A percentile compares a stretch with the other conserved stretches of the same genome.
phyloP scores from a whole-genome alignment of 2,888 invertebrate genomes.

The Sussaba pulchella region DNA sequence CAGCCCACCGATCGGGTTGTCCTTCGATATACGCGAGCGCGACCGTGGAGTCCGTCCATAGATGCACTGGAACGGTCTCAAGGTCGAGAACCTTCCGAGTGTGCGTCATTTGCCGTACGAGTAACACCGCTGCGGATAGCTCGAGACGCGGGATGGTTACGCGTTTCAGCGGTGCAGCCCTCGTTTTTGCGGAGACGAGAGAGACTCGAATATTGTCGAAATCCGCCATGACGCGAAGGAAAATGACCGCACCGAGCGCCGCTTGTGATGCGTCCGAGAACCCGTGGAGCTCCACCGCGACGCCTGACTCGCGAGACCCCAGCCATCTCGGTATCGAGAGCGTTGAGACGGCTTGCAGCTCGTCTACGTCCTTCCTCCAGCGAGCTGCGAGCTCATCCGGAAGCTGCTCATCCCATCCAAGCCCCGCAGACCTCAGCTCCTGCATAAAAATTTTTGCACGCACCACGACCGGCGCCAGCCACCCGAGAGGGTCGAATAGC shows the following conservation, averaged over 20 bases:
- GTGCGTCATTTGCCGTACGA: not conserved
- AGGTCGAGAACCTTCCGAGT: not conserved
- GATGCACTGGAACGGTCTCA: not conserved
- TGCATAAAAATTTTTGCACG: constrained; percentile 25
- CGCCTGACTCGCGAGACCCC: not conserved
- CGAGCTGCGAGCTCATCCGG: not conserved
- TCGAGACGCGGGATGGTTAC: not conserved
- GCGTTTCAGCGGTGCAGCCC: not conserved
- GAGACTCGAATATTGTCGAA: not conserved
- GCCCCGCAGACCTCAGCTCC: not conserved
- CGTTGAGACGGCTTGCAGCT: not conserved
- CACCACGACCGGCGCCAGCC: constrained; percentile 5
- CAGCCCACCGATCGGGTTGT: constrained; percentile 60
- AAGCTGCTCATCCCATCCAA: constrained; percentile 10
- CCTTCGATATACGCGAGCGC: constrained; percentile 13
- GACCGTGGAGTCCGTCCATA: not conserved
- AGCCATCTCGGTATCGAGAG: not conserved
- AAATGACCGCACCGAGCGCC: not conserved
- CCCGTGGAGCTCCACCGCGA: not conserved
- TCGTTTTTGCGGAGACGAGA: not conserved
- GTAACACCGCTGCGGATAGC: not conserved
- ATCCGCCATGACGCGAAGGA: not conserved
- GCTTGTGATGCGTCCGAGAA: not conserved
- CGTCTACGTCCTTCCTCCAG: not conserved
- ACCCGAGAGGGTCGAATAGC: constrained; percentile 17